Conservation (phyloP, 1,140 invertebrate genomes). For the Drosophila trapezifrons region DNA sequence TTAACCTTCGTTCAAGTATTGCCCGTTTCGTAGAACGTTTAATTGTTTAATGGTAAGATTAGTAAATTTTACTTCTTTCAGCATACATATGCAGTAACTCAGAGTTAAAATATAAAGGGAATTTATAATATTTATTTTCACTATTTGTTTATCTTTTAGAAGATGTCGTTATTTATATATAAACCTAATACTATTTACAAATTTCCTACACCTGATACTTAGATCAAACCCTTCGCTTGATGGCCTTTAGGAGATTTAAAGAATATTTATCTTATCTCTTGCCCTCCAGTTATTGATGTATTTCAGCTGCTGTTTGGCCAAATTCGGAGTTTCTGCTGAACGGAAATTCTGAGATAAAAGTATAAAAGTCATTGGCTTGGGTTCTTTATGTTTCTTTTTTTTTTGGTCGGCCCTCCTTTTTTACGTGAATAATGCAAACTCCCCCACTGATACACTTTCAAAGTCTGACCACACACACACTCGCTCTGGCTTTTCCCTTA, state of each 20-base stretch:
- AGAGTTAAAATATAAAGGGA: neutral
- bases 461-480: constrained; percentile 60
- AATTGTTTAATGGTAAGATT: too few relatives aligned
- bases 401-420: constrained; percentile 42
- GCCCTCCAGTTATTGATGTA: constrained; percentile 53
- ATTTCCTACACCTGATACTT: neutral
- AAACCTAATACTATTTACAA: too few relatives aligned
- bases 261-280: constrained; percentile 18
- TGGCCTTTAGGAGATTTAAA: constrained; percentile 5
- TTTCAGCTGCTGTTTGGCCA: constrained; percentile 5
- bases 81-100: too few relatives aligned
- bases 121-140: neutral
- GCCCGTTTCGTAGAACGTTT: too few relatives aligned
- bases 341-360: constrained; percentile 61
- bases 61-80: neutral
- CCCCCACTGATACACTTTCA: constrained; percentile 41
- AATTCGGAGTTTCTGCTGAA: constrained; percentile 37
- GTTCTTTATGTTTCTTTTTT: constrained; percentile 35
- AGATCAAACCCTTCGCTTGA: neutral
- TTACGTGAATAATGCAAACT: constrained; percentile 73
- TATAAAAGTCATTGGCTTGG: constrained; percentile 52
- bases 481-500: constrained; percentile 36
- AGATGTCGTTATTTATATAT: too few relatives aligned
- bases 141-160: too few relatives aligned
- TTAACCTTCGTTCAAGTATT: too few relatives aligned